Base-by-base conservation (phyloP, 92 coral and sea anemone genomes). In the Porites lobata region DNA sequence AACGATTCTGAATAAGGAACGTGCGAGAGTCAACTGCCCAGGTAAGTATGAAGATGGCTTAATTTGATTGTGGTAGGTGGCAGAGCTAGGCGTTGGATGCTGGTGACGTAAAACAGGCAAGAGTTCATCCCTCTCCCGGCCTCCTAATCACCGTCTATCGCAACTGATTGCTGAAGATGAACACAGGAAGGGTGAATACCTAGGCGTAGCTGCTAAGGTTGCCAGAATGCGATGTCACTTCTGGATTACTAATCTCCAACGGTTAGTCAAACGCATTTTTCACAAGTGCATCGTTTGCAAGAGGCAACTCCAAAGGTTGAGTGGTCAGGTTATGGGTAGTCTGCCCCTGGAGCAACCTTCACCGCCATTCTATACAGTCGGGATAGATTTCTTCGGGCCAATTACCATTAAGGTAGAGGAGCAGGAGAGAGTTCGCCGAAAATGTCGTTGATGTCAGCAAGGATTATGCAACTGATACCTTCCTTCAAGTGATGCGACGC, bases 171-270 rank as follows among this genome's bases (percentile, higher is more conserved):
- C 91, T 32, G 86, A 81, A 75, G 63, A 75, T 63, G 68, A 76
- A 20, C 92, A 89, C 74, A 68, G 75, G 62, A 83, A 70, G 67
- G 92, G 88, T 71, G 76, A 58, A 56, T 88, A 88, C 75, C 75
- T 77, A 68, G 92, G 92, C 15, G 83, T 81, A 9, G 73, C 90
- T 15, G 54, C 90, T 32, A 85, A 85, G 47, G 69, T 78, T 38
- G 68, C 85, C 80, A 90, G 75, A 59, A 90, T 78, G n/a, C n/a
- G n/a, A n/a, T n/a, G n/a, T n/a, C n/a, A n/a, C n/a, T n/a, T n/a
- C n/a, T n/a, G n/a, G n/a, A n/a, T n/a, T n/a, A n/a, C n/a, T n/a
- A n/a, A n/a, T n/a, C n/a, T n/a, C 70, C 93, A 79, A 43, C 62
- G 80, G 32, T 79, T 85, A 63, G 78, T 86, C 71, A 87, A 80